Evolutionary conservation across 2,888 invertebrate genomes (phyloP), one percentile per base, ranked within the genome.

Genomic region (Lepidocyrtinus sp.): DNA sequence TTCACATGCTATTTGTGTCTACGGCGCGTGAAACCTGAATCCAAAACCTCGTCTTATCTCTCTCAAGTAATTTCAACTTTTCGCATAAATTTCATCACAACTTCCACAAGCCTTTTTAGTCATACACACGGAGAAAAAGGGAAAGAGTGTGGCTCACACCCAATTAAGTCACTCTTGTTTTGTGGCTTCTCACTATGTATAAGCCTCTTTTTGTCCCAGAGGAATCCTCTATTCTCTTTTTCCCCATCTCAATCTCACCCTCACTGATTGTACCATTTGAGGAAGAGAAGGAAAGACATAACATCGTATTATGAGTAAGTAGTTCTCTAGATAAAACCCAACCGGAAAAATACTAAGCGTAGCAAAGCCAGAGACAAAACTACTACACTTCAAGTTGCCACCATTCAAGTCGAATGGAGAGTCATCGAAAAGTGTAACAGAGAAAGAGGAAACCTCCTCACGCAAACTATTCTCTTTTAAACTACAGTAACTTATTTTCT

Each of bases 91-190:
- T 85, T 85, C 83, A 81, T 75, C 75, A 75, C 75, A 80, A 80
- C 68, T 73, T 78, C 73, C 78, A 78, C 78, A 78, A 79, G 81
- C 78, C 71, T 74, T 50, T 36, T 36, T 36, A 5, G 63, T n/a
- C n/a, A n/a, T n/a, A n/a, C n/a, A n/a, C n/a, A n/a, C n/a, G n/a
- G n/a, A n/a, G n/a, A n/a, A n/a, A n/a, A 12, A 50, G 17, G 50
- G 15, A 50, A 17, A 81, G 75, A 81, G 77, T 77, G 77, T 74
- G 81, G 80, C 82, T 81, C 86, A 84, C 84, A 82, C 84, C 85
- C 85, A 86, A 86, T 86, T 86, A 86, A 85, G 84, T 83, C 82
- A 80, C 84, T 84, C 85, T 83, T 85, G 85, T 86, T 84, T 83
- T 83, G 85, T 80, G 85, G 85, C 84, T 85, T 82, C 72, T 72